Conservation (phyloP, 2,113 vertebrate species). For the Sinocyclocheilus maitianheensis region DNA sequence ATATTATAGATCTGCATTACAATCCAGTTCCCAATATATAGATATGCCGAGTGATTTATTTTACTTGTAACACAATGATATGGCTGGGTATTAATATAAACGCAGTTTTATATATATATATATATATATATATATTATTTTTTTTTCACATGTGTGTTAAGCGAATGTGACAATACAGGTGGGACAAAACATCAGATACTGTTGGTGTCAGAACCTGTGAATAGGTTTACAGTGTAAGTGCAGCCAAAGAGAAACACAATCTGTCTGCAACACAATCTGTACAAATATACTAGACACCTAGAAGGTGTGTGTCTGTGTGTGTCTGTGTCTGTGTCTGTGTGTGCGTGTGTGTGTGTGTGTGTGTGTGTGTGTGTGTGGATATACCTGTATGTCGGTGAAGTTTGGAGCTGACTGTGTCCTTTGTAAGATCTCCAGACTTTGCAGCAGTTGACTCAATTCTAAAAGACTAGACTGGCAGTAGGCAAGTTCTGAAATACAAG, state of each 20-base stretch:
- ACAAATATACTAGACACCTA: background rate
- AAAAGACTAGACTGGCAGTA: slow-evolving; percentile 95
- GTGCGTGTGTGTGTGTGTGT: background rate
- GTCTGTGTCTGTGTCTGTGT: background rate
- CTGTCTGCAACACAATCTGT: background rate
- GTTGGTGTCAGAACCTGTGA: background rate
- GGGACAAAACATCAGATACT: background rate
- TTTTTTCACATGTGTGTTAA: background rate
- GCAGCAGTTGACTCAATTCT: slow-evolving; percentile 92
- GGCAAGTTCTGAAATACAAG: slow-evolving; percentile 83
- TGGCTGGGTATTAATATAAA: background rate
- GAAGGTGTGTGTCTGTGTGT: background rate
- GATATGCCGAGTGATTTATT: background rate
- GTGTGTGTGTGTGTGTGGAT: background rate
- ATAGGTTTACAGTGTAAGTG: background rate
- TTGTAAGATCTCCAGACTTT: slow-evolving; percentile 97
- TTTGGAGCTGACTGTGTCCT: slow-evolving; percentile 97
- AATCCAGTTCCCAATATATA: background rate
- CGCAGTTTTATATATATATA: background rate
- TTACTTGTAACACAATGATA: no score
- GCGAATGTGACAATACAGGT: background rate
- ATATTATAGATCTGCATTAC: background rate
- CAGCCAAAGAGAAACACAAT: background rate
- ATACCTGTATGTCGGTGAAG: slow-evolving; percentile 85
- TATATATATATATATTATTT: no score